Base-by-base conservation (phyloP, 2,888 invertebrate genomes). In the Gortyna flavago region DNA sequence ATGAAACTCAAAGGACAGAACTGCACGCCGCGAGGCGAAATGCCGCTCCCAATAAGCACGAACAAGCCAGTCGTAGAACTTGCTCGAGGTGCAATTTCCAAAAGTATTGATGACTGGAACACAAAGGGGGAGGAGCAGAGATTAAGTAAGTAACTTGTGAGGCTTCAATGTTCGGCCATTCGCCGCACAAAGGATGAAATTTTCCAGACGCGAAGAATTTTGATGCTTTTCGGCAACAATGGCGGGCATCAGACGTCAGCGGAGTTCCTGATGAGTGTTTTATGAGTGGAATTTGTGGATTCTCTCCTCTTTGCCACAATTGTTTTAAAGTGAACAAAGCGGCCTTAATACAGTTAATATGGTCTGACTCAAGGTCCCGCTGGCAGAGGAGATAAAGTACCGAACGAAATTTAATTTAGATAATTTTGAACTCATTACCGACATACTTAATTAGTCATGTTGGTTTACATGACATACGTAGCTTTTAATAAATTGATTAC, bases 91-190 rank as follows among this genome's bases (percentile, higher is more conserved):
- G 92, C 91, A 92, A 92, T 94, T 92, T 93, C 91, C 90, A 90
- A 94, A 94, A 95, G 93, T 95, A 95, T 93, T 95, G 95, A 94
- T 93, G 93, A 93, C 91, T 91, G 81, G 86, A 92, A 92, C 93
- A 94, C 92, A 94, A 94, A 94, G 92, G 91, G 91, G 91, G 89
- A 73, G 92, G 91, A 90, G 91, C 91, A 90, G 92, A 94, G 93
- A 95, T 95, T 95, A 95, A 94, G 93, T 91, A 91, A 93, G 93
- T 93, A 93, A 95, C 94, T 95, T 95, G 92, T 89, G 90, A 87
- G 93, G 93, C 93, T 95, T 95, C 94, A 89, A 86, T 92, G 92
- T 92, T 92, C 93, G 92, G 88, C 89, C 89, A 89, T 92, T 91
- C 90, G 79, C 86, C 83, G 85, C 91, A 93, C 94, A 95, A 95